Evolutionary conservation across 2,888 invertebrate genomes (phyloP).

Genomic region (Dendrolimus pini): DNA sequence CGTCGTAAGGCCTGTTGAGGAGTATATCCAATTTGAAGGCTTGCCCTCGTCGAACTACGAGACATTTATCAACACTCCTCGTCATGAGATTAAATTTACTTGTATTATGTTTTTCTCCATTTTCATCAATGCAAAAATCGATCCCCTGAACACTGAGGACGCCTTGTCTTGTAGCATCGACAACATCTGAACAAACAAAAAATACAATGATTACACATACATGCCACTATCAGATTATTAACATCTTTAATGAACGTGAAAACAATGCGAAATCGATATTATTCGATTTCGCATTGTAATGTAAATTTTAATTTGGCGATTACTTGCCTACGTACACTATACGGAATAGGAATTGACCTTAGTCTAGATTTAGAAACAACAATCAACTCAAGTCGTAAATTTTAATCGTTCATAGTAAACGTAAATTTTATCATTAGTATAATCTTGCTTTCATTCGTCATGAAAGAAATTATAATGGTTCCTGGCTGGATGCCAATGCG

Average conservation of each 20-base stretch:
- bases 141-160: too few relatives aligned
- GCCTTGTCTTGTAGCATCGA: slow-evolving; percentile 62
- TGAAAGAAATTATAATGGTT: slow-evolving; percentile 20
- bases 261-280: neutral
- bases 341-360: neutral
- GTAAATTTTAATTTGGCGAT: neutral
- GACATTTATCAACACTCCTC: too few relatives aligned
- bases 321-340: too few relatives aligned
- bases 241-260: neutral
- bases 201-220: neutral
- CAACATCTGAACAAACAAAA: slow-evolving; percentile 53
- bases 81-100: too few relatives aligned
- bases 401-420: slow-evolving; percentile 3
- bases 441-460: slow-evolving; percentile 24
- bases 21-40: too few relatives aligned
- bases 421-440: slow-evolving; percentile 8
- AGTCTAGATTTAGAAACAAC: neutral
- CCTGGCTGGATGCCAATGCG: slow-evolving; percentile 38
- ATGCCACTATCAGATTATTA: neutral
- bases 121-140: too few relatives aligned
- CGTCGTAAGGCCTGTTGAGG: too few relatives aligned
- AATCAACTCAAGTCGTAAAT: slow-evolving; percentile 1
- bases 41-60: too few relatives aligned
- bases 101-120: too few relatives aligned
- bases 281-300: too few relatives aligned